Conservation (phyloP, 2,113 vertebrate genomes). For the Colaptes auratus region DNA sequence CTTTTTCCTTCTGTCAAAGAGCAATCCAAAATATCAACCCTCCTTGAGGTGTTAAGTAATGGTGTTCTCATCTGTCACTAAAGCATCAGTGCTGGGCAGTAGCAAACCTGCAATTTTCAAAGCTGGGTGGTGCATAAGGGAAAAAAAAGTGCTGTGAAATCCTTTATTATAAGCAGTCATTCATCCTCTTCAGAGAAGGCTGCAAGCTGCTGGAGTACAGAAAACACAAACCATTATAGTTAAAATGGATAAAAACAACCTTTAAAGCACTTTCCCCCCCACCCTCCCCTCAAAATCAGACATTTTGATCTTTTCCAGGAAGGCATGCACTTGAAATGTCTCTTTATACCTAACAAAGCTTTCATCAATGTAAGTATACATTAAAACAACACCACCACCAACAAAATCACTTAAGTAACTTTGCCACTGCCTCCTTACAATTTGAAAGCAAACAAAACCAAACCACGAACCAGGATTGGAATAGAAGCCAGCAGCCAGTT, state of each 20-base stretch:
- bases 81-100: background rate
- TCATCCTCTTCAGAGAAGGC: background rate
- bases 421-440: background rate
- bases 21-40: background rate
- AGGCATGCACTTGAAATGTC: background rate
- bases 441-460: background rate
- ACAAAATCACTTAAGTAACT: background rate
- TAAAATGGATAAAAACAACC: background rate
- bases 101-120: conserved; percentile 2
- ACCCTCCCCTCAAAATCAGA: background rate
- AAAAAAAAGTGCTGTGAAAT: background rate
- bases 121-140: background rate
- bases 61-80: background rate
- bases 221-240: background rate
- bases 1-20: background rate
- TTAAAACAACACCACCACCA: background rate
- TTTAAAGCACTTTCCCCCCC: background rate
- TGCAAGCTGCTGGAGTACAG: background rate
- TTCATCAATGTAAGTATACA: background rate
- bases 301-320: background rate
- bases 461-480: background rate
- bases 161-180: background rate
- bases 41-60: background rate
- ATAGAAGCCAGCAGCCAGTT: background rate
- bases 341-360: background rate